Evolutionary conservation across 2,797 vertebrate genomes (phyloP).

Genomic region (Myotis myotis): DNA sequence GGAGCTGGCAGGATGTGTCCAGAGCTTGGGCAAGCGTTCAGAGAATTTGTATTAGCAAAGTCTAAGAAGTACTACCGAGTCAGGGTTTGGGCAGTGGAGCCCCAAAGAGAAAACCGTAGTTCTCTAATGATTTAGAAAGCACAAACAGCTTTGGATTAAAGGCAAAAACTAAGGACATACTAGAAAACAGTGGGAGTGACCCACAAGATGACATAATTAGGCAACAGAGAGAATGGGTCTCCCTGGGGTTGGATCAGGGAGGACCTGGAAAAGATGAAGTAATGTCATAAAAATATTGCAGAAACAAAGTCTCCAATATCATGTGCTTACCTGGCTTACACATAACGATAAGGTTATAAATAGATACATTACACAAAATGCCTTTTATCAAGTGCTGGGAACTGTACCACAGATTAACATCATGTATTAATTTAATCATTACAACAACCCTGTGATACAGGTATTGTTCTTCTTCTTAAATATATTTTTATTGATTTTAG

Average conservation of each 20-base stretch:
- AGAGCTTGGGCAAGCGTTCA: background rate
- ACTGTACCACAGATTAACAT: background rate
- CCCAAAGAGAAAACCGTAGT: background rate
- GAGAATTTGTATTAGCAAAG: constrained; percentile 13
- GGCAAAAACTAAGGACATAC: background rate
- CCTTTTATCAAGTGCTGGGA: background rate
- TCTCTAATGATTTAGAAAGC: constrained; percentile 1
- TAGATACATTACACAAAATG: background rate
- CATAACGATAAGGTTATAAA: constrained; percentile 4
- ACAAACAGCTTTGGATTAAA: background rate
- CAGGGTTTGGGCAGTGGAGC: background rate
- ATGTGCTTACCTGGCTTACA: background rate
- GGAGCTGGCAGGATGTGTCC: background rate
- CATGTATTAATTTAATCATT: background rate
- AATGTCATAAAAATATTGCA: background rate
- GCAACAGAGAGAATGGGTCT: constrained; percentile 45
- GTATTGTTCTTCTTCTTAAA: background rate
- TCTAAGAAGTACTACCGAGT: constrained; percentile 8
- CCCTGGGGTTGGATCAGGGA: background rate
- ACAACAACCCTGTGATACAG: background rate
- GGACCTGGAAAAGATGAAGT: constrained; percentile 15
- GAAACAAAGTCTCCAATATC: background rate
- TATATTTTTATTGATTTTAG: background rate
- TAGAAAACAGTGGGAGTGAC: constrained; percentile 45
- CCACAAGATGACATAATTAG: background rate